Evolutionary conservation across 1,140 invertebrate genomes (phyloP), one percentile per base, ranked within the genome.

Genomic region (Drosophila pruinosa): DNA sequence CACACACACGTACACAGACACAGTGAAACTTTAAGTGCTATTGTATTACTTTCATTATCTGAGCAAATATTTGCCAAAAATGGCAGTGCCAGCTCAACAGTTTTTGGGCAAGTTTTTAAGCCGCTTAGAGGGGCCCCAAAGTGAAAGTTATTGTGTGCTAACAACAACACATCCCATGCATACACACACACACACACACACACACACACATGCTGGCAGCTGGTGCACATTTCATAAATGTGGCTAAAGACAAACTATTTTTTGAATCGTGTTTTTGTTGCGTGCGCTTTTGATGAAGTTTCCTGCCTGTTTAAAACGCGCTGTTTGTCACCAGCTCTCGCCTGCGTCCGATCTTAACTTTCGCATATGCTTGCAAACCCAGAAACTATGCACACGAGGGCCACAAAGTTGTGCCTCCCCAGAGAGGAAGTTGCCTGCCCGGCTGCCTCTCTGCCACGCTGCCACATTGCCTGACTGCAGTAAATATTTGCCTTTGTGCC

Each of bases 211-310:
- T 6, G 14, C 19, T 10, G 21, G 14, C 58, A 45, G 22, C 47
- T 64, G 81, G 80, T 81, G 77, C 81, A 77, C 73, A 81, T 85
- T 86, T 85, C 81, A 88, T 86, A 88, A 88, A 86, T 88, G 82
- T 70, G 64, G 74, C 54, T 64, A 48, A 69, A 70, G 78, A 75
- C 80, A 80, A 88, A 88, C 81, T 88, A 81, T 88, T 86, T 85
- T 73, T 71, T 63, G 72, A 70, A 50, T 47, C 61, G 31, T 64
- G 54, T 72, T 83, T 48, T 69, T 72, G 65, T 71, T 79, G 80
- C 72, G 67, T 79, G 75, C 72, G 67, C 76, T 74, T 86, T 86
- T 80, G 69, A 76, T 47, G 83, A 85, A 86, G 39, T 86, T 88
- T 88, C 36, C 62, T 68, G 58, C 19, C 47, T 53, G 56, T 71